Evolutionary conservation across 2,797 vertebrate species (phyloP), one percentile per base, ranked within the genome.

Genomic region (Eupleurogrammus muticus): DNA sequence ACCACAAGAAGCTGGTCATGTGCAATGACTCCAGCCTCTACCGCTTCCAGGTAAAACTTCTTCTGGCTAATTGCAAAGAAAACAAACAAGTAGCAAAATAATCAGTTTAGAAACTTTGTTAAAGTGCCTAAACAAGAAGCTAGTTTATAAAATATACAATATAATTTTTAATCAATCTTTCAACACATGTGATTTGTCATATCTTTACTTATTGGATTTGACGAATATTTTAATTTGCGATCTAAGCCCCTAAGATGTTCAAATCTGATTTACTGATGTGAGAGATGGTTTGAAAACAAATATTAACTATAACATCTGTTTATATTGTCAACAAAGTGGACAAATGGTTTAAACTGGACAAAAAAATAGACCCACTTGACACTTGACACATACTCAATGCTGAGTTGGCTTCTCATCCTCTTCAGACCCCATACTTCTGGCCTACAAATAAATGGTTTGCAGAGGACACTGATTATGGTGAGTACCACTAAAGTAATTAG

Each of bases 351-450:
- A 40, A 5, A 40, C 38, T 40, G 2, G 14, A 16, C 38, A 40
- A 40, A 40, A 40, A 16, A 2, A 40, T 10, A 11, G 35, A 36
- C 12, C 6, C 13, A 13, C 38, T 40, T 40, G 36, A 32, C 8
- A 20, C 17, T 44, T 14, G 3, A 9, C 19, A 20, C 23, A 21
- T 47, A 7, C 5, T 50, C 28, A 34, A 48, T 10, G 49, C 24
- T 34, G 9, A 24, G 12, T 12, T 23, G 2, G 14, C n/a, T 23
- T 60, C 9, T 17, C 11, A 10, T 58, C 28, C 12, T 60, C 66
- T 80, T 17, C 77, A 99, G 98, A 96, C 97, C 0, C 98, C 97
- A 0, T 99, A 99, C 75, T 99, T 99, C 92, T 99, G 98, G 97
- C 97, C 97, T 0, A 91, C 92, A 0, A 96, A 98, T 89, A 93